phyloP scores from a whole-genome alignment of 2,888 invertebrate genomes.

The Oxystoma pomonae region DNA sequence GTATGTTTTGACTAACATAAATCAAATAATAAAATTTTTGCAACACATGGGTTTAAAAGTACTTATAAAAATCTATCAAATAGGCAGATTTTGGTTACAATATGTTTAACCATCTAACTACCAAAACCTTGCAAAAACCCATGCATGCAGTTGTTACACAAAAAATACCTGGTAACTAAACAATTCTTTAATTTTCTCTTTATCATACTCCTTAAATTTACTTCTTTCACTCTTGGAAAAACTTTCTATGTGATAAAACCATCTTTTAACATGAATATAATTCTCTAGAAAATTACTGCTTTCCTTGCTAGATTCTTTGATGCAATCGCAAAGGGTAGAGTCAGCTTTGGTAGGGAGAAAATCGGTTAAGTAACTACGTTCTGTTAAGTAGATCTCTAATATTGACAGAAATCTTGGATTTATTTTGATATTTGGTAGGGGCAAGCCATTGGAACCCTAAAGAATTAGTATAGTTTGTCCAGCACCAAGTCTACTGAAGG shows the following conservation, averaged over 20 bases:
- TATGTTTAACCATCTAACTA: too few species aligned
- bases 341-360: constrained; percentile 55
- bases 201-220: constrained; percentile 45
- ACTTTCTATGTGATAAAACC: constrained; percentile 60
- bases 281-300: constrained; percentile 6
- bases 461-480: constrained; percentile 9
- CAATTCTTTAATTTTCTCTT: constrained; percentile 46
- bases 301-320: background rate
- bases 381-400: constrained; percentile 49
- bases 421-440: constrained; percentile 17
- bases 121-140: too few species aligned
- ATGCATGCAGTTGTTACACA: constrained; percentile 22
- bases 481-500: background rate
- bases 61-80: background rate
- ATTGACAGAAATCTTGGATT: constrained; percentile 20
- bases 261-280: constrained; percentile 51
- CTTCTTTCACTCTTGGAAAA: constrained; percentile 52
- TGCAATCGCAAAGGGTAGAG: constrained; percentile 40
- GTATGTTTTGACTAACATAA: background rate
- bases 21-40: too few species aligned
- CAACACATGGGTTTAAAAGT: too few species aligned
- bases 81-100: background rate
- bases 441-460: constrained; percentile 25
- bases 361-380: constrained; percentile 56
- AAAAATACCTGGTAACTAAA: constrained; percentile 31